These are phyloP conservation scores for Sebastes umbrosus DNA, from an alignment of 2,797 vertebrate genomes.

Conservation along the genomic window DNA sequence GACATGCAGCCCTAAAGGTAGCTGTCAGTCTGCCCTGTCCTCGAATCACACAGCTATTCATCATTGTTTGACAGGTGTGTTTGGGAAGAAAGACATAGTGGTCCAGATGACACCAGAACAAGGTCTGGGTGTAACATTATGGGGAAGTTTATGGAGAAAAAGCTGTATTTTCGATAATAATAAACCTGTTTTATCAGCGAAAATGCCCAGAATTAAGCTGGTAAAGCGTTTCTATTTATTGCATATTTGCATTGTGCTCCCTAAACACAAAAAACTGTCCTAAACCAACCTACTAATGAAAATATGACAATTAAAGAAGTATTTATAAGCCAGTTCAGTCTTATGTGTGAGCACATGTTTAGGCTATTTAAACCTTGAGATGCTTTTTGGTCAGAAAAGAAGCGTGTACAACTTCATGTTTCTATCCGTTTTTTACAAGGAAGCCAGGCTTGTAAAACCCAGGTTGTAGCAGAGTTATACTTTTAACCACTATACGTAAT, in stretches of 20 bases:
- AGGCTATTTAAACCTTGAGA: neutral
- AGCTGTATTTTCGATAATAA: neutral
- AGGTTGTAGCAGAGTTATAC: neutral
- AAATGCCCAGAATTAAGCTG: neutral
- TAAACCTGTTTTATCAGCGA: neutral
- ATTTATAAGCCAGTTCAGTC: neutral
- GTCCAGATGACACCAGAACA: constrained; percentile 31
- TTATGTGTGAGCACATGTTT: neutral
- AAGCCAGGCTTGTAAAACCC: neutral
- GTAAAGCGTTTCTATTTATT: neutral
- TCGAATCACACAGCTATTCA: constrained; percentile 65
- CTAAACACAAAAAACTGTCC: neutral
- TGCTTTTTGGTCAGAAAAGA: neutral
- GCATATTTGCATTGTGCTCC: neutral
- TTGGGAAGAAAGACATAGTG: constrained; percentile 35
- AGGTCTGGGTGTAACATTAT: neutral
- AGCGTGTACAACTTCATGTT: neutral
- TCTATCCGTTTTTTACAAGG: neutral
- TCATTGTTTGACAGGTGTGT: constrained; percentile 71
- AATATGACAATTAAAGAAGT: neutral
- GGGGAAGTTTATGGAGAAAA: neutral
- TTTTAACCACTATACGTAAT: neutral
- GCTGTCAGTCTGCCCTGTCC: constrained; percentile 71
- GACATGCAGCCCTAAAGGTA: constrained; percentile 69
- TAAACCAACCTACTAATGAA: neutral